These are phyloP conservation scores for Calonectris borealis DNA, from an alignment of 2,113 vertebrate species.

Conservation along the genomic window DNA sequence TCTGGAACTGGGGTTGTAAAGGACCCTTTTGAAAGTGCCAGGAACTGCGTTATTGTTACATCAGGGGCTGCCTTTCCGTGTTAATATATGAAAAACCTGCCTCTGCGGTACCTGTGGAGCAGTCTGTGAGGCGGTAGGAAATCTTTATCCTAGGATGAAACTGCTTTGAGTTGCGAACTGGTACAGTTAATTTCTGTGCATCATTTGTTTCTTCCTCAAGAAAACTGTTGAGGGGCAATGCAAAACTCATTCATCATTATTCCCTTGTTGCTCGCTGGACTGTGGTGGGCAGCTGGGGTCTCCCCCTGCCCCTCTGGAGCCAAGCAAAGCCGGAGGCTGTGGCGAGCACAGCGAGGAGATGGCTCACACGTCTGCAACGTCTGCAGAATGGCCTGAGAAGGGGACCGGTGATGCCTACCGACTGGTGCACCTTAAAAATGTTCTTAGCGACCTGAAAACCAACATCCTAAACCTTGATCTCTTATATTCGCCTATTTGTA, in stretches of 20 bases:
- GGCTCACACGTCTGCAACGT: not conserved
- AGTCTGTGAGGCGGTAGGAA: not conserved
- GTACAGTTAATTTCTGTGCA: not conserved
- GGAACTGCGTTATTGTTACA: not conserved
- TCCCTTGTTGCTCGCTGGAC: not conserved
- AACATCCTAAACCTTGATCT: not conserved
- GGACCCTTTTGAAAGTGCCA: not conserved
- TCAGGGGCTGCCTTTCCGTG: not conserved
- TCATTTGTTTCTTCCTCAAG: not conserved
- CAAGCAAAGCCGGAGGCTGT: not conserved
- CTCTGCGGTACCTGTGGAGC: not conserved
- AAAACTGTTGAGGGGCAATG: not conserved
- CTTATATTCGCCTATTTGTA: not conserved
- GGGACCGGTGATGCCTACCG: rapidly evolving
- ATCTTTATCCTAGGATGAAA: not conserved
- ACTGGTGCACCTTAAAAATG: not conserved
- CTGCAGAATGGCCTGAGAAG: not conserved
- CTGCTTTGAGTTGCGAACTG: not conserved
- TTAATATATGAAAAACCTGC: not conserved
- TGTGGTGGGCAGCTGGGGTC: not conserved
- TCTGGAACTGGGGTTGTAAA: not conserved
- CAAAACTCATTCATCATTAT: rapidly evolving
- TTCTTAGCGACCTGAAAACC: not conserved
- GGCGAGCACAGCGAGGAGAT: not conserved
- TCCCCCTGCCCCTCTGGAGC: not conserved